phyloP scores from a whole-genome alignment of 64 coral and sea anemone genomes.

The Stylophora pistillata region DNA sequence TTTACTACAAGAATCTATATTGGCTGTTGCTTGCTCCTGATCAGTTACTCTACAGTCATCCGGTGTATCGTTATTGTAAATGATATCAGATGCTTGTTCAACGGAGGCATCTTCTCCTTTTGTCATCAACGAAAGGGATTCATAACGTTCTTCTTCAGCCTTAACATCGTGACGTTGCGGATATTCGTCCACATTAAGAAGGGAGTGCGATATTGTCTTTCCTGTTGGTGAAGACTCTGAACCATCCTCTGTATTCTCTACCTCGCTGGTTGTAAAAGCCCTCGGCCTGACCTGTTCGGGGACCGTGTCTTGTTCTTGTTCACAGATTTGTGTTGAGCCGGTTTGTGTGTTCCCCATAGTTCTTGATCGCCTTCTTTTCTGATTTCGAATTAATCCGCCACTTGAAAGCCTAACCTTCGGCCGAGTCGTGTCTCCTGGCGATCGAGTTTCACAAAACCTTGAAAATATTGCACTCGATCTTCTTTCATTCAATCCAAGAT shows the following conservation, averaged over 20 bases:
- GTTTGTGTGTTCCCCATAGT: neutral
- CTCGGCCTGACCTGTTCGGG: neutral
- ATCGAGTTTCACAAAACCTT: conserved; percentile 13
- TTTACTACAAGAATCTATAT: neutral
- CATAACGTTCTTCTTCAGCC: neutral
- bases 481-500: neutral
- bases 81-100: neutral
- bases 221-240: neutral
- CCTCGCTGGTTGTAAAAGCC: neutral
- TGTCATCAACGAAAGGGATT: neutral
- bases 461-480: neutral
- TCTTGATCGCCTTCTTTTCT: neutral
- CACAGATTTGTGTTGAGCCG: neutral
- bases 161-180: neutral
- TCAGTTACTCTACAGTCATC: neutral
- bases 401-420: neutral
- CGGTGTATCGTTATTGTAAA: neutral
- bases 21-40: neutral
- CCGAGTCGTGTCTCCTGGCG: neutral
- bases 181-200: no score
- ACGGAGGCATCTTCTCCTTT: neutral
- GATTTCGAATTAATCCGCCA: conserved; percentile 5
- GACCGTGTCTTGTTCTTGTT: neutral
- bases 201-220: neutral
- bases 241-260: neutral